phyloP scores from a whole-genome alignment of 2,113 vertebrate species.

The Cyprinus carpio region DNA sequence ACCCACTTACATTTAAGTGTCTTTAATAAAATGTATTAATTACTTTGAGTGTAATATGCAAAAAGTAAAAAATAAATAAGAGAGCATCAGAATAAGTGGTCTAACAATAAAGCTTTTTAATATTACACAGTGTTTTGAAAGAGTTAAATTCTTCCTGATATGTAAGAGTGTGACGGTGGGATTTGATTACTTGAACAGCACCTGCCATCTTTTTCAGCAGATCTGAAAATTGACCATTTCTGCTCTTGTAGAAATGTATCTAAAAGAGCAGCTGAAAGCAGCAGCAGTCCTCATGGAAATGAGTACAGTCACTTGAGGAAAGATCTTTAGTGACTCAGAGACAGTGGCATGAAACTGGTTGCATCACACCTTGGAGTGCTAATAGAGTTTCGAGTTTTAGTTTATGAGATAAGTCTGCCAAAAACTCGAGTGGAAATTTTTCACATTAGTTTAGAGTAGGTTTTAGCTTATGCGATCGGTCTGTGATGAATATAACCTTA shows the following conservation, averaged over 20 bases:
- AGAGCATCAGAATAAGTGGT: not conserved
- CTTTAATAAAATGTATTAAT: too few species aligned
- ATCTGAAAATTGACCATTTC: not conserved
- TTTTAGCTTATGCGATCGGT: not conserved
- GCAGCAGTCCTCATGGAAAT: slow-evolving; percentile 2
- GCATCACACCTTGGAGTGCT: slow-evolving; percentile 17
- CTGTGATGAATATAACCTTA: not conserved
- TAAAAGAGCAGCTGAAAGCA: not conserved
- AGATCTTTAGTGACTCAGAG: slow-evolving; percentile 14
- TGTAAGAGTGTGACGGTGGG: not conserved
- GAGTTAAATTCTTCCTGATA: not conserved
- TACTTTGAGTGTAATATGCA: not conserved
- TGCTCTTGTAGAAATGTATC: too few species aligned
- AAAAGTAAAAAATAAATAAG: too few species aligned
- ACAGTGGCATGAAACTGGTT: not conserved
- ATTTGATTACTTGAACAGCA: not conserved
- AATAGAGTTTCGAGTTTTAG: not conserved
- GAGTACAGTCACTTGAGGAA: not conserved
- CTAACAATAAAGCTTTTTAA: not conserved
- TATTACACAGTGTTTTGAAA: not conserved
- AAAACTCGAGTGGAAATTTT: slow-evolving; percentile 15
- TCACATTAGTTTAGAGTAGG: not conserved
- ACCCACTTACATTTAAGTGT: too few species aligned
- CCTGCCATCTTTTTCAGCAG: not conserved
- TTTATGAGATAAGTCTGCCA: not conserved